Evolutionary conservation across 2,113 vertebrate genomes (phyloP).

Genomic region (Alaudala cheleensis): DNA sequence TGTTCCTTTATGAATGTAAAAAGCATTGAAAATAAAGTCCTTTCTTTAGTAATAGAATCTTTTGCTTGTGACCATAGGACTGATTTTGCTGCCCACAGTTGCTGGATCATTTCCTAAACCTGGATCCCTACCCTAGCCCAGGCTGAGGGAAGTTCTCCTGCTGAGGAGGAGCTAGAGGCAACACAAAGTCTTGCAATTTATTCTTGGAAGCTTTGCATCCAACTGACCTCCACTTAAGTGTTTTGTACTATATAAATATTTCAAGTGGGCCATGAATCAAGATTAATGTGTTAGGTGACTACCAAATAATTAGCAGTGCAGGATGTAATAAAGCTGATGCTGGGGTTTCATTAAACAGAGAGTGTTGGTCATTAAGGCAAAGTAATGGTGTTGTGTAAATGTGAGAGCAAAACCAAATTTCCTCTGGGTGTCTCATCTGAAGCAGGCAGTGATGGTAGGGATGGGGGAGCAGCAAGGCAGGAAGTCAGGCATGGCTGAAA

Average conservation of each 20-base stretch:
- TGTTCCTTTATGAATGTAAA: not conserved
- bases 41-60: not conserved
- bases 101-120: not conserved
- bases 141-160: not conserved
- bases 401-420: constrained; percentile 5
- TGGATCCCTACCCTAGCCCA: not conserved
- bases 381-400: constrained; percentile 11
- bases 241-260: not conserved
- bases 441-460: not conserved
- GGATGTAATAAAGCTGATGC: constrained; percentile 40
- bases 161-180: not conserved
- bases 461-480: not conserved
- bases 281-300: not conserved
- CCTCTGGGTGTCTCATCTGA: not conserved
- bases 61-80: not conserved
- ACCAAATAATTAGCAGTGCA: constrained; percentile 39
- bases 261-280: not conserved
- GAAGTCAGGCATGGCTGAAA: not conserved
- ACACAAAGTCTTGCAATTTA: not conserved
- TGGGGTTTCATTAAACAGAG: constrained; percentile 37
- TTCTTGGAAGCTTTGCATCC: not conserved
- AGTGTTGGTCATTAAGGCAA: constrained; percentile 21
- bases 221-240: not conserved
- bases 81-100: not conserved
- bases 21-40: not conserved